These are phyloP conservation scores for Acipenser oxyrinchus DNA, from an alignment of 2,797 vertebrate genomes.

Conservation along the genomic window DNA sequence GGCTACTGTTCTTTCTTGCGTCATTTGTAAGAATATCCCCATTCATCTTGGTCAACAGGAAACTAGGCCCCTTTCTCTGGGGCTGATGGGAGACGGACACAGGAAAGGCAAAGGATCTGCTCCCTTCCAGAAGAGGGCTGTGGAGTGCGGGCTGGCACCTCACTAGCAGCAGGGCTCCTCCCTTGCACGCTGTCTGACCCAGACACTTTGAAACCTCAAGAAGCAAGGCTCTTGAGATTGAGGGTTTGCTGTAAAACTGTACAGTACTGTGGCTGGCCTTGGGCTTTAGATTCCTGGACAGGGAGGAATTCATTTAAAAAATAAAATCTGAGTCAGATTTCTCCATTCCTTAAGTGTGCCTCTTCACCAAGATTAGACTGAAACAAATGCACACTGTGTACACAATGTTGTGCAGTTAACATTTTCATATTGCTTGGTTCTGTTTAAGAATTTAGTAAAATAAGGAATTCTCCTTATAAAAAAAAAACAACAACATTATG, in stretches of 20 bases:
- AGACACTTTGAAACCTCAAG: too few species aligned
- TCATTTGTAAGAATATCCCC: constrained; percentile 56
- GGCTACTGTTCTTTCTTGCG: constrained; percentile 24
- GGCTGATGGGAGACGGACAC: constrained; percentile 40
- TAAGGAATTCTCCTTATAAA: too few species aligned
- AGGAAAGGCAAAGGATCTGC: constrained; percentile 47
- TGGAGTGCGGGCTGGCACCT: constrained; percentile 25
- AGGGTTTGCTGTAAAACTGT: not conserved
- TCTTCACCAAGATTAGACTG: too few species aligned
- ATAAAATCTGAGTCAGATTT: too few species aligned
- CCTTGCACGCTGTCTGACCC: too few species aligned
- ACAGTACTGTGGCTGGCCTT: not conserved
- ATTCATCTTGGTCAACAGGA: constrained; percentile 63
- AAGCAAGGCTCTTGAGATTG: too few species aligned
- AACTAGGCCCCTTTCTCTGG: constrained; percentile 16
- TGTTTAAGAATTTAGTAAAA: too few species aligned
- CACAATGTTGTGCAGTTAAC: too few species aligned
- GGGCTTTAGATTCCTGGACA: constrained; percentile 44
- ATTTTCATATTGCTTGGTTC: too few species aligned
- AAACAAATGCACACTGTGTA: too few species aligned
- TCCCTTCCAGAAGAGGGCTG: constrained; percentile 34
- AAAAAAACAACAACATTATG: too few species aligned
- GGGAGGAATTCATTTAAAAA: constrained; percentile 52
- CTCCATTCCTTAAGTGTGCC: too few species aligned
- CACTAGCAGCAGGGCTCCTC: constrained; percentile 26